Conservation (phyloP, 2,888 invertebrate species). For the Diplolepis rosae region DNA sequence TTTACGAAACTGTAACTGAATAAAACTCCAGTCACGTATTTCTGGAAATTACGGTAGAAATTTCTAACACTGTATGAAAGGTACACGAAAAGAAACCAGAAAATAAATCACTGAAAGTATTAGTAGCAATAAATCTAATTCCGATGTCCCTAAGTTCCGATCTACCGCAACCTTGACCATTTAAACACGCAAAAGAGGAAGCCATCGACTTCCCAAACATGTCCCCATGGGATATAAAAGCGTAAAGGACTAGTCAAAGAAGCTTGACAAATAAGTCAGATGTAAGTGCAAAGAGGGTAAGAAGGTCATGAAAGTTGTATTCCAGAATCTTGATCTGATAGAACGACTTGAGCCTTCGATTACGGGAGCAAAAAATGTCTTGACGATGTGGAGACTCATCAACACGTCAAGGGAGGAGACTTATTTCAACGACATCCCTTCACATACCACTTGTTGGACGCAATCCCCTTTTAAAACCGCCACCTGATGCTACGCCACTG, state of each 20-base stretch:
- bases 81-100: no score
- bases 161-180: slow-evolving; percentile 29
- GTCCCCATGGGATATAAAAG: neutral
- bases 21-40: no score
- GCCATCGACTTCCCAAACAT: slow-evolving; percentile 14
- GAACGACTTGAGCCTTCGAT: neutral
- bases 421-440: neutral
- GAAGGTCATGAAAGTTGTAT: neutral
- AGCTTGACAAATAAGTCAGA: neutral
- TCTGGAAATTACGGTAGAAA: no score
- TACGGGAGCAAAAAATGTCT: neutral
- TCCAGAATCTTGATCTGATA: neutral
- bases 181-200: slow-evolving; percentile 6
- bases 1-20: no score
- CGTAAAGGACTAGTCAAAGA: neutral
- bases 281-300: neutral
- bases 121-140: slow-evolving; percentile 6
- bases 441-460: slow-evolving; percentile 67
- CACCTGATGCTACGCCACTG: slow-evolving; percentile 72
- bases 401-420: neutral
- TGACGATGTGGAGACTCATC: neutral
- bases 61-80: no score
- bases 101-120: slow-evolving; percentile 1
- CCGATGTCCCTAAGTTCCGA: neutral
- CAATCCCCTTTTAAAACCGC: slow-evolving; percentile 46